Base-by-base conservation (phyloP, 2,888 invertebrate species). In the Electrophaes corylata region DNA sequence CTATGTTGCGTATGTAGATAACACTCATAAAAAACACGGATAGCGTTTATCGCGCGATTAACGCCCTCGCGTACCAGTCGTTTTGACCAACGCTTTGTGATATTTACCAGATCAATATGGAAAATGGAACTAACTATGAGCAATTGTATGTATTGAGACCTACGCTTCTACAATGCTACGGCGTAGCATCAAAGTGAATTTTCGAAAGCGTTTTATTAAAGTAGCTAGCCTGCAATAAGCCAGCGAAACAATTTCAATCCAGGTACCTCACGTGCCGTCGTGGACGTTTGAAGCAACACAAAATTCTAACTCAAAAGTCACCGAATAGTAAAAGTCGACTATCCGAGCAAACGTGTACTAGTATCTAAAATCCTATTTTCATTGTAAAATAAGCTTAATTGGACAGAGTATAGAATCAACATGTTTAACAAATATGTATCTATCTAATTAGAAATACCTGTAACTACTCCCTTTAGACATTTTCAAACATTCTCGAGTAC, bases 221-320 rank as follows among this genome's bases (percentile, higher is more conserved):
- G 33, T 12, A 58, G 41, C 59, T 49, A 61, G 51, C 47, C 44
- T 51, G 23, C 43, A 47, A 47, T 23, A 39, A 43, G 40, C n/a
- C 37, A 35, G 29, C 33, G 55, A 54, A n/a, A 61, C 50, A 59
- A 62, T 63, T 60, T 55, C 47, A 62, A 60, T 62, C 33, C 52
- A 47, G 16, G 20, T 33, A 62, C 23, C 55, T 47, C 54, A 31
- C 19, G 53, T 54, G 56, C 46, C 54, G 29, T 12, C 39, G 46
- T 31, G 11, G 26, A 31, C 31, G 6, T 44, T 50, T 47, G 53
- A 40, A 48, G 46, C 47, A 23, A 54, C 61, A 56, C 64, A 65
- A 62, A 64, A 62, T 57, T 52, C 50, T 14, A 58, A 43, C 64
- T 64, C 43, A 56, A 62, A 39, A 19, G 45, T 55, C 47, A 44